phyloP scores from a whole-genome alignment of 1,140 invertebrate species.

The Ceratitis capitata region DNA sequence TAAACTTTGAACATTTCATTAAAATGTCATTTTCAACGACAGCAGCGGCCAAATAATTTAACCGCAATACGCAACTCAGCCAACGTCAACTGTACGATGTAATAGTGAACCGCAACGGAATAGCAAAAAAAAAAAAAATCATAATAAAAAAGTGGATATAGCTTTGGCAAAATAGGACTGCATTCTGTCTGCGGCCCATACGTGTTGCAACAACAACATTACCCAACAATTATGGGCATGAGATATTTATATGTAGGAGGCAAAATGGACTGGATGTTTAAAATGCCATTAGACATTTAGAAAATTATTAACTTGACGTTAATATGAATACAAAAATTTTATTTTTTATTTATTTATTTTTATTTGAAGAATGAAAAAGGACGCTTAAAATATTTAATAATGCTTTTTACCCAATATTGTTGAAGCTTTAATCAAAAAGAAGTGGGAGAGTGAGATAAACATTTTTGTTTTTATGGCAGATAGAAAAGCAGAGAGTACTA shows the following conservation, averaged over 20 bases:
- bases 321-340: neutral
- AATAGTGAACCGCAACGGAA: neutral
- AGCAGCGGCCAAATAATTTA: slow-evolving; percentile 34
- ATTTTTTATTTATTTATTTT: no score
- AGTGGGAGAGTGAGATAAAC: no score
- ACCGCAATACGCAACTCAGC: slow-evolving; percentile 10
- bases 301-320: neutral
- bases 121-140: neutral
- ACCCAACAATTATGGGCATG: neutral
- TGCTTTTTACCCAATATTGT: no score
- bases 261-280: neutral
- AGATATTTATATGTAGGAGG: neutral
- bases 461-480: no score
- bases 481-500: no score
- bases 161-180: slow-evolving; percentile 1
- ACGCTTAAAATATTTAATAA: no score
- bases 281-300: neutral
- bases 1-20: slow-evolving; percentile 36
- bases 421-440: no score
- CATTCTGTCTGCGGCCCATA: neutral
- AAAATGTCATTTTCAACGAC: slow-evolving; percentile 38
- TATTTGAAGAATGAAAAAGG: no score
- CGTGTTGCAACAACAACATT: neutral
- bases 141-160: neutral
- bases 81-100: slow-evolving; percentile 4